phyloP scores from a whole-genome alignment of 2,113 vertebrate species.

The Mormyrus lacerda region DNA sequence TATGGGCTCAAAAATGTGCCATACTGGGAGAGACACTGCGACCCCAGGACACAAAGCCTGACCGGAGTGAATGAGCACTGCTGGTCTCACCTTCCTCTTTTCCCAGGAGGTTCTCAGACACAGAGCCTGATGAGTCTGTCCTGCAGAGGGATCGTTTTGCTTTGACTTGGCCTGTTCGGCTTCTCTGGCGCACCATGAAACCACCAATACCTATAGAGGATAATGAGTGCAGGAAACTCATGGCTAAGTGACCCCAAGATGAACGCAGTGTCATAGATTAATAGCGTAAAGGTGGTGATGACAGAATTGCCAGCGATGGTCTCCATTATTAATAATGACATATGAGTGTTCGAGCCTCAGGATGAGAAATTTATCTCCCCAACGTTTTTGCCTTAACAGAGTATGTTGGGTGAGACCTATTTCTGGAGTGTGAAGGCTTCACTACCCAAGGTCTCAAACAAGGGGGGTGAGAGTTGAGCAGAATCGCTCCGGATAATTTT shows the following conservation, averaged over 20 bases:
- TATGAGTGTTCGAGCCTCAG: slow-evolving; percentile 16
- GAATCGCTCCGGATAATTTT: background rate
- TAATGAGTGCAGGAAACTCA: background rate
- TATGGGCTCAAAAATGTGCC: background rate
- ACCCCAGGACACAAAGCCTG: background rate
- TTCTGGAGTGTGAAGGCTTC: background rate
- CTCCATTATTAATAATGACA: slow-evolving; percentile 35
- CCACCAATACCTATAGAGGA: slow-evolving; percentile 80
- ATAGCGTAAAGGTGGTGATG: slow-evolving; percentile 19
- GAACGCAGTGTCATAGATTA: slow-evolving; percentile 19
- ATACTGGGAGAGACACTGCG: background rate
- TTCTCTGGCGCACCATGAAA: slow-evolving; percentile 96
- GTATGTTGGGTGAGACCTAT: background rate
- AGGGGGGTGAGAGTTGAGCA: background rate
- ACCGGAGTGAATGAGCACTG: background rate
- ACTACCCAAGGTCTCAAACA: background rate
- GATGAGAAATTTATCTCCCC: slow-evolving; percentile 32
- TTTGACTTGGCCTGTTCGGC: slow-evolving; percentile 77
- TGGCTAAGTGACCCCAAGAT: background rate
- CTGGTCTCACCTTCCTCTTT: slow-evolving; percentile 71
- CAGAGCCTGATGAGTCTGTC: slow-evolving; percentile 74
- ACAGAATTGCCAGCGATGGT: slow-evolving; percentile 30
- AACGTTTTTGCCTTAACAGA: background rate
- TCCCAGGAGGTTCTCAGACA: slow-evolving; percentile 59
- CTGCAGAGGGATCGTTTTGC: slow-evolving; percentile 71